Conservation (phyloP, 2,113 vertebrate species). For the Ia io region DNA sequence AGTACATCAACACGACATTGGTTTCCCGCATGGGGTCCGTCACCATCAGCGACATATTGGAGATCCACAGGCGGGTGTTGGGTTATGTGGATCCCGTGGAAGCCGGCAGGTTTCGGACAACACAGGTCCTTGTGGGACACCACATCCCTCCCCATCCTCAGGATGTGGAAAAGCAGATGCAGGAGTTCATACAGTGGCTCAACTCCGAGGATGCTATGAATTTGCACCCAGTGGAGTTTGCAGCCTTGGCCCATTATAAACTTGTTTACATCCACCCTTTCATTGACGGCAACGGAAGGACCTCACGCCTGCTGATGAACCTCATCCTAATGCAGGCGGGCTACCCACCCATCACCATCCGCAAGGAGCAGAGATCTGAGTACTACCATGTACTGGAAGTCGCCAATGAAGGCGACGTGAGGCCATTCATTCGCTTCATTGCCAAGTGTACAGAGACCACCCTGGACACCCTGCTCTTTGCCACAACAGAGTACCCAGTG, state of each 20-base stretch:
- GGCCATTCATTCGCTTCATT: constrained; percentile 97
- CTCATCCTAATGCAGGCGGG: constrained; percentile 95
- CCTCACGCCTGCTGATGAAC: constrained; percentile 95
- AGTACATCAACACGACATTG: constrained; percentile 93
- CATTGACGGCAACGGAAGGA: constrained; percentile 94
- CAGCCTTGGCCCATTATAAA: constrained; percentile 95
- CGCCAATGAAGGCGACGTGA: constrained; percentile 95
- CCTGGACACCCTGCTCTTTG: constrained; percentile 94
- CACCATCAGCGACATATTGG: constrained; percentile 86
- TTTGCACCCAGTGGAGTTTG: constrained; percentile 95
- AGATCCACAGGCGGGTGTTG: constrained; percentile 94
- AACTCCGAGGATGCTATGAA: constrained; percentile 93
- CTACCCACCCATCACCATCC: constrained; percentile 95
- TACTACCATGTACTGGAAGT: constrained; percentile 92
- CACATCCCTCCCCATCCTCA: constrained; percentile 93
- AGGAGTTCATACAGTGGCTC: constrained; percentile 95
- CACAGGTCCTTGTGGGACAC: constrained; percentile 96
- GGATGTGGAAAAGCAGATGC: constrained; percentile 93
- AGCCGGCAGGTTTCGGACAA: constrained; percentile 90
- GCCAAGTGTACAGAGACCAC: constrained; percentile 96
- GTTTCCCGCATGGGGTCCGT: constrained; percentile 88
- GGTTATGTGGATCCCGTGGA: constrained; percentile 96
- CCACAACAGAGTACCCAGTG: constrained; percentile 91
- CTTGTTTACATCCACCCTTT: constrained; percentile 98
- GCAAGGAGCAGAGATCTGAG: constrained; percentile 94